Percentiles rank a stretch among this genome's conserved stretches.
phyloP scores from a whole-genome alignment of 2,113 vertebrate species.

The Psilopsiagon aymara region DNA sequence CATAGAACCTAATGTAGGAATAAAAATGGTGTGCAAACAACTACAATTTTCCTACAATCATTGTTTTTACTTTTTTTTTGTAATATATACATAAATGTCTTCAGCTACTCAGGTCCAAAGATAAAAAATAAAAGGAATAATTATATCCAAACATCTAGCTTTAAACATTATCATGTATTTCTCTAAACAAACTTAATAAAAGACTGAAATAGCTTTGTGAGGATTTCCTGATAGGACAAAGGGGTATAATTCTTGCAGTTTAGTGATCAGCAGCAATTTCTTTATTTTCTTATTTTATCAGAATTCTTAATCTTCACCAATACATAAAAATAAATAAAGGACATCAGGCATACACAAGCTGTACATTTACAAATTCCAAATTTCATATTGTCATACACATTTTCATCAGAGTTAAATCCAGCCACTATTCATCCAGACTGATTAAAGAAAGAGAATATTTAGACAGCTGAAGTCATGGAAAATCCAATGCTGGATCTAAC shows the following conservation, averaged over 20 bases:
- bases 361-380: not conserved
- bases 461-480: not conserved
- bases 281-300: not conserved
- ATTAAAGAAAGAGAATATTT: not conserved
- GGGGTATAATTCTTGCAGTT: not conserved
- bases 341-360: not conserved
- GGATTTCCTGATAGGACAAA: not conserved
- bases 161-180: not conserved
- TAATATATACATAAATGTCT: accelerated
- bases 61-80: not conserved
- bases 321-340: not conserved
- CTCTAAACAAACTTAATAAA: not conserved
- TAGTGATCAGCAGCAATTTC: not conserved
- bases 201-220: not conserved
- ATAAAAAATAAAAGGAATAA: not conserved
- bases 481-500: not conserved
- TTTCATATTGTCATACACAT: not conserved
- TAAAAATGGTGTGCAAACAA: not conserved
- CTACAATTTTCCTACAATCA: not conserved
- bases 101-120: not conserved
- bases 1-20: not conserved
- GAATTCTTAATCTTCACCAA: not conserved
- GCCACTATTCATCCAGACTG: not conserved
- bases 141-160: not conserved
- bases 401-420: not conserved